Evolutionary conservation across 2,888 invertebrate genomes (phyloP), one percentile per base, ranked within the genome.

Genomic region (Nemurella pictetii): DNA sequence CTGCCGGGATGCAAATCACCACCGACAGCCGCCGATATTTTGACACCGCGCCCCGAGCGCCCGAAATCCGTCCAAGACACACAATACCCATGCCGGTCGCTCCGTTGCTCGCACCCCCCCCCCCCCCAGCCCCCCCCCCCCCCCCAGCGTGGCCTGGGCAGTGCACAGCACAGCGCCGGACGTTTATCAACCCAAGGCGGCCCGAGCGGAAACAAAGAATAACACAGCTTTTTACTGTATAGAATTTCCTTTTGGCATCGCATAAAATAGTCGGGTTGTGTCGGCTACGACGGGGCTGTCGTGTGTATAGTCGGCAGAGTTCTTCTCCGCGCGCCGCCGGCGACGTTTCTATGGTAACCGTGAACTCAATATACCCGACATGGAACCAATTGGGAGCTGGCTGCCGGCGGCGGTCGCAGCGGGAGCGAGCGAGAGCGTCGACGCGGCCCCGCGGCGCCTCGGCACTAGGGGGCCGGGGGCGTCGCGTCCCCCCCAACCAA

Each of bases 301-400:
- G n/a, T n/a, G n/a, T n/a, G n/a, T n/a, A n/a, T n/a, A n/a, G n/a
- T n/a, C n/a, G n/a, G 32, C 32, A 9, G 4, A 5, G 55, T 55
- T 55, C 30, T 78, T 78, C 78, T 27, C 30, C 29, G 78, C 15
- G 4, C 55, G 55, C 82, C 29, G 55, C 2, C 26, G 82, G 82
- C 82, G 26, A 55, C 36, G 87, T 87, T 86, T 83, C 87, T 86
- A 87, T 87, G 87, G 87, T 85, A 85, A 87, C 87, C 75, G 85
- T 85, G 87, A 87, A 87, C 87, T 87, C 87, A 87, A 87, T 87
- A 87, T 87, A 86, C 86, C 86, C 87, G 87, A 87, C 87, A 87
- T 87, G 87, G 87, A 87, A 87, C 87, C 87, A 87, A 87, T 87
- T 87, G 87, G 87, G 86, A 87, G 87, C 85, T 83, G 85, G 85